Conservation (phyloP, 1,140 invertebrate species). For the Glomeris maerens region DNA sequence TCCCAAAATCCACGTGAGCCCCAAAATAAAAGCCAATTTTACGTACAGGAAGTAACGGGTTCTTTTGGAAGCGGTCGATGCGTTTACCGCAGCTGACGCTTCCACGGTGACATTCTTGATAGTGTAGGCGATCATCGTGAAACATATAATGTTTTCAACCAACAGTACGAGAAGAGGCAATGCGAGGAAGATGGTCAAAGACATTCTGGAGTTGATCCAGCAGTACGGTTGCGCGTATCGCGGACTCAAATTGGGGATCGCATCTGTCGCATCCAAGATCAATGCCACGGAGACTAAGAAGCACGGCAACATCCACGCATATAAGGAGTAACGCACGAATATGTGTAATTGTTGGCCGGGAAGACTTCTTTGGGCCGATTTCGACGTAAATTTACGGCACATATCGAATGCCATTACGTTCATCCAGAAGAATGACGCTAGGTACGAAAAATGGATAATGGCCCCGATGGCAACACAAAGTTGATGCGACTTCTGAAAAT, state of each 20-base stretch:
- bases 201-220: conserved; percentile 25
- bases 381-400: conserved; percentile 58
- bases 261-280: conserved; percentile 20
- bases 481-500: no score
- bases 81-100: not conserved
- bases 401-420: conserved; percentile 92
- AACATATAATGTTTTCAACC: conserved; percentile 29
- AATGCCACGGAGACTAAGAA: conserved; percentile 22
- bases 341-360: not conserved
- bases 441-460: conserved; percentile 79
- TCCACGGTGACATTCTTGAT: conserved; percentile 15
- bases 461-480: conserved; percentile 47
- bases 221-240: conserved; percentile 26
- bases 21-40: conserved; percentile 36
- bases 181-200: conserved; percentile 30
- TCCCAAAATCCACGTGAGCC: conserved; percentile 36
- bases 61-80: not conserved
- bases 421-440: conserved; percentile 90
- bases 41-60: conserved; percentile 32
- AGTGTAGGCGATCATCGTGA: conserved; percentile 25
- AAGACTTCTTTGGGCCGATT: no score
- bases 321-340: conserved; percentile 20
- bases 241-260: conserved; percentile 18
- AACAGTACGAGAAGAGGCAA: conserved; percentile 30
- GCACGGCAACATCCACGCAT: conserved; percentile 26